Conservation (phyloP, 1,140 invertebrate species). For the Euschistus heros region DNA sequence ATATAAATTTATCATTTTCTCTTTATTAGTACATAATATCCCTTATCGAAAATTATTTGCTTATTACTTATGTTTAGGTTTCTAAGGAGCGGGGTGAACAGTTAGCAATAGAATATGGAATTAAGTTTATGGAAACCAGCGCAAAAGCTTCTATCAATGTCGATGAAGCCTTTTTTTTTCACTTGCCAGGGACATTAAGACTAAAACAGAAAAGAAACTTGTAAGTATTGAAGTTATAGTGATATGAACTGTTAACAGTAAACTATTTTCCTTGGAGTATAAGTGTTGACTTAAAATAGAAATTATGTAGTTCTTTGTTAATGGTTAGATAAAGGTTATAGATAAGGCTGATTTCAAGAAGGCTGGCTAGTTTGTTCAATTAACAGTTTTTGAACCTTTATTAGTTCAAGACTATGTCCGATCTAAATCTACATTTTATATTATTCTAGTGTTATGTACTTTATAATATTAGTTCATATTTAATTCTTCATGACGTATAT, state of each 20-base stretch:
- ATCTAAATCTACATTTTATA: too few relatives aligned
- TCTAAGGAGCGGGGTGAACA: constrained; percentile 59
- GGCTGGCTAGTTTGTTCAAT: too few relatives aligned
- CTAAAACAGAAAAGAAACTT: constrained; percentile 92
- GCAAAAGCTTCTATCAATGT: constrained; percentile 86
- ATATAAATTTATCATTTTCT: not conserved
- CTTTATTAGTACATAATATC: not conserved
- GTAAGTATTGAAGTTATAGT: constrained; percentile 42
- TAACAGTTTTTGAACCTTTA: not conserved
- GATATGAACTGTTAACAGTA: too few relatives aligned
- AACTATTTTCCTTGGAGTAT: not conserved
- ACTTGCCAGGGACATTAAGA: constrained; percentile 85
- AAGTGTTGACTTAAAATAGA: not conserved
- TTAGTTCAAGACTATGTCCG: too few relatives aligned
- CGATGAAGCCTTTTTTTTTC: constrained; percentile 85
- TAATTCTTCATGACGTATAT: too few relatives aligned
- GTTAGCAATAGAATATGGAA: constrained; percentile 80
- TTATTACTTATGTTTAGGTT: constrained; percentile 37
- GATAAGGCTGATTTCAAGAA: not conserved
- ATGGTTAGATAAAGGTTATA: not conserved
- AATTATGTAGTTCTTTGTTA: not conserved
- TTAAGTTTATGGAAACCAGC: constrained; percentile 88
- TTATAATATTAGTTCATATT: too few relatives aligned
- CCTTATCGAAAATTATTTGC: not conserved
- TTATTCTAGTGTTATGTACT: too few relatives aligned